phyloP scores from a whole-genome alignment of 2,888 invertebrate genomes.

The Dynastes maya region DNA sequence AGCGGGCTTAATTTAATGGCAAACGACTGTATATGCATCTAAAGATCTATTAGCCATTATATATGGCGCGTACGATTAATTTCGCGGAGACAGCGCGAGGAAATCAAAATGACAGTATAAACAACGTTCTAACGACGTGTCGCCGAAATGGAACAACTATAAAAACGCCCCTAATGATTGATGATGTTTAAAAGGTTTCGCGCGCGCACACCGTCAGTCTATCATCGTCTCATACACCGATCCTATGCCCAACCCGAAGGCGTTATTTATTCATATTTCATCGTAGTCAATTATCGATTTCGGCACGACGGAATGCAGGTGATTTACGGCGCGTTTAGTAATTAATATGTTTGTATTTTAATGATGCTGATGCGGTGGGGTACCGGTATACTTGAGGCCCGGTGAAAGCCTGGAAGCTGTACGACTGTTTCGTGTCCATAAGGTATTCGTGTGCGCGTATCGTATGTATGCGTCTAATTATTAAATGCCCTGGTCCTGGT shows the following conservation, averaged over 20 bases:
- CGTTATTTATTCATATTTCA: constrained; percentile 43
- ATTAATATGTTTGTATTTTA: constrained; percentile 43
- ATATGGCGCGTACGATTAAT: not conserved
- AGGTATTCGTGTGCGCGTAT: no score
- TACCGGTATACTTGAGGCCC: no score
- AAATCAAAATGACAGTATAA: constrained; percentile 7
- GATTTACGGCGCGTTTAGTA: constrained; percentile 34
- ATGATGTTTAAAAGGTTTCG: constrained; percentile 33
- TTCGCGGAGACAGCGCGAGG: not conserved
- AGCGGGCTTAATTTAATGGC: no score
- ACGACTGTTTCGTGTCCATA: no score
- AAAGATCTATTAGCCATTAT: not conserved
- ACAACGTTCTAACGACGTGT: constrained; percentile 1
- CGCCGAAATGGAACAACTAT: not conserved
- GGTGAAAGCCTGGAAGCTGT: no score
- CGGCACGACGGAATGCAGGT: constrained; percentile 24
- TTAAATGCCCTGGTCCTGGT: constrained; percentile 1
- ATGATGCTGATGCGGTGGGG: constrained; percentile 26
- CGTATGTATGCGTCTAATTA: not conserved
- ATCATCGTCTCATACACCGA: no score
- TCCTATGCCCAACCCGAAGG: not conserved
- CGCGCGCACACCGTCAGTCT: no score
- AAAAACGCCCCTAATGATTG: constrained; percentile 21
- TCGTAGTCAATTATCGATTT: constrained; percentile 38
- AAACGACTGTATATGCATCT: not conserved